Conservation (phyloP, 2,113 vertebrate genomes). For the Sinocyclocheilus maitianheensis region DNA sequence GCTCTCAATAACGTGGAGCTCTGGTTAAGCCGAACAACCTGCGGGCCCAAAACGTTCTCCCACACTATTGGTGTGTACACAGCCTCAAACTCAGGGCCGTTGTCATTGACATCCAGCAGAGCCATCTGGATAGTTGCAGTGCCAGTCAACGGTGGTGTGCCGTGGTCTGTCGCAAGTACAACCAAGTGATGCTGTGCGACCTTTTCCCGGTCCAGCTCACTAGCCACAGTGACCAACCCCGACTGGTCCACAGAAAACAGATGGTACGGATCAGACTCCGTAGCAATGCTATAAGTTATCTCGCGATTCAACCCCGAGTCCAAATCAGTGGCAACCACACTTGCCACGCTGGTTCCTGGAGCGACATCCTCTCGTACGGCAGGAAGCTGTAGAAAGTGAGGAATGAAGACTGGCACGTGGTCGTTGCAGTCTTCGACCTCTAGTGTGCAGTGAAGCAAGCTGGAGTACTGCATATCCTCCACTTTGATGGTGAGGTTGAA, state of each 20-base stretch:
- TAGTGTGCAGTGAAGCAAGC: conserved; percentile 79
- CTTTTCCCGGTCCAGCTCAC: conserved; percentile 78
- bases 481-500: conserved; percentile 88
- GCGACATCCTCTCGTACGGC: conserved; percentile 79
- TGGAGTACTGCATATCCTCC: conserved; percentile 85
- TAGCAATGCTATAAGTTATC: conserved; percentile 79
- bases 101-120: conserved; percentile 87
- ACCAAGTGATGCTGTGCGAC: conserved; percentile 76
- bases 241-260: conserved; percentile 80
- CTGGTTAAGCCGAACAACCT: conserved; percentile 79
- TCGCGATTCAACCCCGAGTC: conserved; percentile 84
- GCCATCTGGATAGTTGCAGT: conserved; percentile 79
- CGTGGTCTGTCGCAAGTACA: conserved; percentile 82
- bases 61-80: conserved; percentile 81
- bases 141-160: conserved; percentile 76
- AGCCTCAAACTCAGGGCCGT: conserved; percentile 84
- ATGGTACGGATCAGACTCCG: conserved; percentile 78
- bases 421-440: conserved; percentile 89
- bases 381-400: conserved; percentile 75
- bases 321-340: conserved; percentile 80
- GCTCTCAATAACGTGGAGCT: conserved; percentile 80
- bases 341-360: conserved; percentile 80
- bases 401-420: conserved; percentile 84
- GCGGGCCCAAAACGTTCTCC: conserved; percentile 80
- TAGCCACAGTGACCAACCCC: conserved; percentile 78